These are phyloP conservation scores for Andrena hattorfiana DNA, from an alignment of 2,888 invertebrate genomes.

Conservation along the genomic window DNA sequence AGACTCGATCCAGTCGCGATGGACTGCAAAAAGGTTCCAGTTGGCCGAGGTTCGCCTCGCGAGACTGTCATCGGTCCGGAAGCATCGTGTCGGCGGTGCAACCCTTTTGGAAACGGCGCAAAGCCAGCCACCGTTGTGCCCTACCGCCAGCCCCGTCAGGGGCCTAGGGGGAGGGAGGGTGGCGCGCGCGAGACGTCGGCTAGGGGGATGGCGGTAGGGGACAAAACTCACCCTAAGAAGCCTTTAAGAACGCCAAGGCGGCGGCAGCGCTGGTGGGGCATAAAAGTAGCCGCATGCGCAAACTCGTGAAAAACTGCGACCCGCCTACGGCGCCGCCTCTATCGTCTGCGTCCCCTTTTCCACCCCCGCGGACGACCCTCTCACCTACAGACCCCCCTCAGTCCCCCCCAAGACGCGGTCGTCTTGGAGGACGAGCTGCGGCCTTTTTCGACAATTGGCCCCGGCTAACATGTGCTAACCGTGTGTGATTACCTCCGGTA, in stretches of 20 bases:
- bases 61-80: slow-evolving; percentile 56
- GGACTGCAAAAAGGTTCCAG: slow-evolving; percentile 23
- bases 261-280: slow-evolving; percentile 78
- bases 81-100: slow-evolving; percentile 69
- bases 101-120: slow-evolving; percentile 68
- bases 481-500: slow-evolving; percentile 69
- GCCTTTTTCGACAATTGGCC: slow-evolving; percentile 77
- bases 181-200: slow-evolving; percentile 26
- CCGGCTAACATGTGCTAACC: slow-evolving; percentile 74
- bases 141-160: slow-evolving; percentile 24
- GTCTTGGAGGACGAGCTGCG: slow-evolving; percentile 70
- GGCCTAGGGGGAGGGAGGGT: slow-evolving; percentile 24
- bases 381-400: slow-evolving; percentile 66
- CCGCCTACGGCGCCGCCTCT: slow-evolving; percentile 83
- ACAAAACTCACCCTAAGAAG: slow-evolving; percentile 84
- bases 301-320: slow-evolving; percentile 81
- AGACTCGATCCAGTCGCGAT: neutral
- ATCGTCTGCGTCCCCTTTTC: slow-evolving; percentile 70
- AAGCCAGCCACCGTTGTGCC: slow-evolving; percentile 51
- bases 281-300: slow-evolving; percentile 84
- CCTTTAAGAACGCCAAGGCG: slow-evolving; percentile 83
- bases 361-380: slow-evolving; percentile 52
- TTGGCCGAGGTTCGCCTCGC: slow-evolving; percentile 37
- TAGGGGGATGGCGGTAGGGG: slow-evolving; percentile 67
- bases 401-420: slow-evolving; percentile 76